These are phyloP conservation scores for Callinectes sapidus DNA, from an alignment of 2,888 invertebrate genomes.

Conservation along the genomic window DNA sequence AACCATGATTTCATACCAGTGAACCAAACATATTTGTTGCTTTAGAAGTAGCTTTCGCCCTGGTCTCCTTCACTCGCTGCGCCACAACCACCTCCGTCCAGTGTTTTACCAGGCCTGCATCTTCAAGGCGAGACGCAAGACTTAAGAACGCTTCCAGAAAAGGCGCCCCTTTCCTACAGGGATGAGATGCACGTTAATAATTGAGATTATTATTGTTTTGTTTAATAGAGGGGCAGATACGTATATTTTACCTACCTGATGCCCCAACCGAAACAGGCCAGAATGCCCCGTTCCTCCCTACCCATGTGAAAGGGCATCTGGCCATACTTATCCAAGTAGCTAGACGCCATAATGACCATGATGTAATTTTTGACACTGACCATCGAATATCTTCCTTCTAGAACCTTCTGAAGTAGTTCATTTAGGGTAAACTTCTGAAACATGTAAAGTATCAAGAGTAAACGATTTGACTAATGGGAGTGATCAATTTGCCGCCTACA, in stretches of 20 bases:
- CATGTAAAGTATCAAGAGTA: not conserved
- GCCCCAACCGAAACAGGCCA: slow-evolving; percentile 48
- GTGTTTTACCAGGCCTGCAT: slow-evolving; percentile 22
- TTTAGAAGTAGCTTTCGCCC: not conserved
- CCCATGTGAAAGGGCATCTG: slow-evolving; percentile 41
- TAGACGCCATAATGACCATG: slow-evolving; percentile 22
- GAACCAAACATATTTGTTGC: not conserved
- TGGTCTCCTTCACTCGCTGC: slow-evolving; percentile 20
- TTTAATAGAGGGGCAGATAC: not conserved
- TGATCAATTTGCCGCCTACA: not conserved
- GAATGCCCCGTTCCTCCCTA: not conserved
- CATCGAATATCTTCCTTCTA: slow-evolving; percentile 32
- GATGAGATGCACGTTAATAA: not conserved
- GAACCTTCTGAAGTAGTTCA: slow-evolving; percentile 38
- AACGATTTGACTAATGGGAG: not conserved
- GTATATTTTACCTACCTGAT: slow-evolving; percentile 3
- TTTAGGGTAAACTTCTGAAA: not conserved
- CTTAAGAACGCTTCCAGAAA: not conserved
- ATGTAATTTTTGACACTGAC: slow-evolving; percentile 43
- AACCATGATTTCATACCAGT: not conserved
- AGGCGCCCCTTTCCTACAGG: slow-evolving; percentile 34
- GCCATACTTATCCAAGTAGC: slow-evolving; percentile 34
- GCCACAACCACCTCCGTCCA: slow-evolving; percentile 18
- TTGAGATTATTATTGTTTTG: not conserved
- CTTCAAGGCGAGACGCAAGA: slow-evolving; percentile 2